A percentile compares a stretch with the other conserved stretches of the same genome.
These are phyloP conservation scores for Poecile montanus DNA, from an alignment of 2,797 vertebrate species.

Conservation along the genomic window DNA sequence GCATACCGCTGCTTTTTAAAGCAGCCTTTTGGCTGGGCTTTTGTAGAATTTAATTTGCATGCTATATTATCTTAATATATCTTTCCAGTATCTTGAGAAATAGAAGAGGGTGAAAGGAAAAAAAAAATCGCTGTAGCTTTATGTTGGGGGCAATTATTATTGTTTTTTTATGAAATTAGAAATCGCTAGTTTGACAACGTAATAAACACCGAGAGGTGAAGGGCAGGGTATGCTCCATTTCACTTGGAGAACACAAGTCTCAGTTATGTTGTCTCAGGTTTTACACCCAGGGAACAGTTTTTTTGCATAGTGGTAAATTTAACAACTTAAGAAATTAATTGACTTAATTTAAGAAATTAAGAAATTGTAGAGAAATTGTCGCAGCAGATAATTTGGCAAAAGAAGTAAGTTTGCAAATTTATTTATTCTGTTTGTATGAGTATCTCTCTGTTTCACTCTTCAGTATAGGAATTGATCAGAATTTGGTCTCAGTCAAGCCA, in stretches of 20 bases:
- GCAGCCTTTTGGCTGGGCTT: slow-evolving; percentile 59
- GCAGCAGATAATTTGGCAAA: neutral
- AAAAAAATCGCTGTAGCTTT: neutral
- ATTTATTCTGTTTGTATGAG: neutral
- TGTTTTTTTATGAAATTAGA: slow-evolving; percentile 1
- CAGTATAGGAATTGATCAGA: neutral
- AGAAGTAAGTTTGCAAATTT: neutral
- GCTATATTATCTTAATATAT: slow-evolving; percentile 28
- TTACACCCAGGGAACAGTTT: neutral
- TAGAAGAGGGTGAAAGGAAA: neutral
- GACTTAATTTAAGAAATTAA: too few species aligned
- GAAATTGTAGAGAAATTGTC: neutral
- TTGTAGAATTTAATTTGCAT: slow-evolving; percentile 63
- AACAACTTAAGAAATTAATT: neutral
- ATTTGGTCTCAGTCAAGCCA: neutral
- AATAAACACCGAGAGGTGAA: neutral
- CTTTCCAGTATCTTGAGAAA: slow-evolving; percentile 41
- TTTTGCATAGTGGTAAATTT: neutral
- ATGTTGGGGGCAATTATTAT: neutral
- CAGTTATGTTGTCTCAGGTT: neutral
- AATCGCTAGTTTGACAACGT: fast-evolving
- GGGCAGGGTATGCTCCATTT: neutral
- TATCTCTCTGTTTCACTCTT: neutral
- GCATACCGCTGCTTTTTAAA: slow-evolving; percentile 65
- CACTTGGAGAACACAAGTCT: neutral